Base-by-base conservation (phyloP, 2,888 invertebrate species). In the Cheilosia impressa region DNA sequence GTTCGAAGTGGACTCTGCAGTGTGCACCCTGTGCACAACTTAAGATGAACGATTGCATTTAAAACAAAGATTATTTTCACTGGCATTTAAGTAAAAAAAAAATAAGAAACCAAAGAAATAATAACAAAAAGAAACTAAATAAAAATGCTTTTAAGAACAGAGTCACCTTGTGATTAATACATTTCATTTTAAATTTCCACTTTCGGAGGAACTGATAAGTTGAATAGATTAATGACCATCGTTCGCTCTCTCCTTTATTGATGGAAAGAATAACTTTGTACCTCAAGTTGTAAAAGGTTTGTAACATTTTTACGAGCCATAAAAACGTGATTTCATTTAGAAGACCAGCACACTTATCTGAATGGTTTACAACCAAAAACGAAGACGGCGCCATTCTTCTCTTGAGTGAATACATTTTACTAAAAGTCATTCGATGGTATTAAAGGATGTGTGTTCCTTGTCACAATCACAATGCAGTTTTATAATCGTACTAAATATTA, bases 101-200 rank as follows among this genome's bases (percentile, higher is more conserved):
- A 19, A 1, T 19, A 19, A 19, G 2, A 22, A n/a, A 15, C 22
- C 17, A 41, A 57, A 24, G 22, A 68, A 3, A 47, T n/a, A 24
- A 58, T 53, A 60, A 38, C 38, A 58, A 71, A 27, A 72, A 66
- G 69, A 55, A 57, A 71, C 53, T 58, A 50, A 75, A 81, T 76
- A 81, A 81, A 85, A 85, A 85, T 77, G 81, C 76, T 77, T 81
- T 81, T 72, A 81, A 41, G 76, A 76, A 72, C 53, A 47, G 71
- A 76, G 66, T 60, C 76, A 76, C 10, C 72, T 68, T 68, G 43
- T 77, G 85, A 85, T 85, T 81, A 85, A 85, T 77, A 77, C 85
- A 85, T 72, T 81, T 85, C 81, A 77, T 81, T 81, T 72, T 62
- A 68, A 72, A 77, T 85, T 77, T 85, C 81, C 85, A 81, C 72